Base-by-base conservation (phyloP, 2,113 vertebrate genomes). In the Lasiurus borealis region DNA sequence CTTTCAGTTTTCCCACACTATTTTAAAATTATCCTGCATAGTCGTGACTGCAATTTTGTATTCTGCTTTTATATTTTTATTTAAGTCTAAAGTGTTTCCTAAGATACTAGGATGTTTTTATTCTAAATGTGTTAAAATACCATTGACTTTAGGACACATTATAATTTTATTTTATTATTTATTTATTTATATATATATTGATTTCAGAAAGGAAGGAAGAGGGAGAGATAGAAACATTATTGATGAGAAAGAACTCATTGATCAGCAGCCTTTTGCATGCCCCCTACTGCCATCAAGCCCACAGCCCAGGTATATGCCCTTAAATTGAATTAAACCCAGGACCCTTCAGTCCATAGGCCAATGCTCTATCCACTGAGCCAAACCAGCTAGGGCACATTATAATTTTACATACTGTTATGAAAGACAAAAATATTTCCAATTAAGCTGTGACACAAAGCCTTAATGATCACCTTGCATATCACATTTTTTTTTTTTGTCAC, bases 61-160 rank as follows among this genome's bases (percentile, higher is more conserved):
- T 92, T 76, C 25, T 85, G 36, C 44, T 76, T 93, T 93, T 77
- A 34, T 87, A n/a, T 88, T 85, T 93, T 85, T 91, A 88, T n/a
- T 46, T 83, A 89, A 92, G 23, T 14, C 9, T 7, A 46, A 66
- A 76, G 4, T 52, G 66, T 71, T 68, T 29, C 59, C 31, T 1
- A 9, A 40, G 19, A 66, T 59, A 84, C 48, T 6, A 71, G 46
- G 87, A 83, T 54, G 21, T 80, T 52, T 89, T 90, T 88, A 36
- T 91, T 92, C 91, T 89, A 91, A 86, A 75, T 84, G 4, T 78
- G 15, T 92, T 68, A 72, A 83, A 46, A 83, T 64, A 14, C 5
- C 15, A 46, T 48, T 44, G 73, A 88, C 52, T 85, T 66, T 54
- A 73, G n/a, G 23, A 69, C 23, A 50, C n/a, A 29, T 90, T 93